Evolutionary conservation across 1,140 invertebrate species (phyloP).

Genomic region (Drosophila ercepeae): DNA sequence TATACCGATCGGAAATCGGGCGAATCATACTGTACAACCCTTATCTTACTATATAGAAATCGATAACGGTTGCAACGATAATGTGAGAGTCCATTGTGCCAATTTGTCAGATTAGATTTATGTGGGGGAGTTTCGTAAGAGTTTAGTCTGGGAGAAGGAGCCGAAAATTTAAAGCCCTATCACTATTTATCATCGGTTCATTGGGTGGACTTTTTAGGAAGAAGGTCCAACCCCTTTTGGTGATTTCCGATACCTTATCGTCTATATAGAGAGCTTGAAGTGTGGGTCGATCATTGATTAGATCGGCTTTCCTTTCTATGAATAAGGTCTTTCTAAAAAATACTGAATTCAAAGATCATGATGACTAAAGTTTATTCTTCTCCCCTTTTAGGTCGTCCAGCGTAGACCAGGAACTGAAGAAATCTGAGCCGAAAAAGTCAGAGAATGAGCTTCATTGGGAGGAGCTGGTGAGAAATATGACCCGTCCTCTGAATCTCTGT

Average conservation of each 20-base stretch:
- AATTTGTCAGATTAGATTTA: constrained; percentile 37
- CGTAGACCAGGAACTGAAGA: constrained; percentile 85
- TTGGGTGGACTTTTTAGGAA: constrained; percentile 25
- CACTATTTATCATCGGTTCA: constrained; percentile 27
- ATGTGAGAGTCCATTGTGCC: constrained; percentile 33
- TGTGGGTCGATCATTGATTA: constrained; percentile 21
- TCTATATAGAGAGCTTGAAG: constrained; percentile 28
- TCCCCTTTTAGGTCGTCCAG: constrained; percentile 78
- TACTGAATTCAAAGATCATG: constrained; percentile 4
- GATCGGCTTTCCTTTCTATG: constrained; percentile 16
- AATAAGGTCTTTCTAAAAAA: constrained; percentile 12
- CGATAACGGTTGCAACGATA: constrained; percentile 28
- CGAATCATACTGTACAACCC: constrained; percentile 10
- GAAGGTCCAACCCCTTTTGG: constrained; percentile 7
- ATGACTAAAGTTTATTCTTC: not conserved
- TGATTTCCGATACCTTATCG: constrained; percentile 18
- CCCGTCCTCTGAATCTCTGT: constrained; percentile 94
- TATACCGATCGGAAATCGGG: constrained; percentile 26
- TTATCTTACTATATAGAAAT: constrained; percentile 26
- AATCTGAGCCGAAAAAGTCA: constrained; percentile 89
- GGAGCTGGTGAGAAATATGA: constrained; percentile 91
- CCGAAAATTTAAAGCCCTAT: constrained; percentile 10
- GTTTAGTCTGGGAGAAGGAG: constrained; percentile 8
- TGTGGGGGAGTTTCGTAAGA: constrained; percentile 38
- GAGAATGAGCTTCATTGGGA: constrained; percentile 98